A percentile compares a stretch with the other conserved stretches of the same genome.
phyloP scores from a whole-genome alignment of 2,113 vertebrate species.

The Grammomys surdaster region DNA sequence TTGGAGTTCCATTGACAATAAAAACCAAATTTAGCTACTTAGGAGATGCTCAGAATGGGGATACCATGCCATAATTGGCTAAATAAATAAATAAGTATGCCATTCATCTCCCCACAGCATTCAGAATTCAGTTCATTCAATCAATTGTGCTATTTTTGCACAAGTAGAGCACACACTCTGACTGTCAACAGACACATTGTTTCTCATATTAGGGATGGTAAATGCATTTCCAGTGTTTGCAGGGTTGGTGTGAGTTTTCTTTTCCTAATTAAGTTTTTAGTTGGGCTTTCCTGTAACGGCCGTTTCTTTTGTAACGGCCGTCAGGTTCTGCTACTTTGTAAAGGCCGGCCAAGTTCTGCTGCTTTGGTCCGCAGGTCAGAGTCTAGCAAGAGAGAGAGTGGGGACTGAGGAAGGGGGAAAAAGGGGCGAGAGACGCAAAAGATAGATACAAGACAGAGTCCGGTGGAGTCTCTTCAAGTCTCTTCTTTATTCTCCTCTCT shows the following conservation, averaged over 20 bases:
- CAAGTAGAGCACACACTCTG: slow-evolving; percentile 68
- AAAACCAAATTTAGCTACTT: not conserved
- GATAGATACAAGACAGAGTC: too few relatives aligned
- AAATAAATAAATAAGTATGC: slow-evolving; percentile 19
- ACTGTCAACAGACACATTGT: slow-evolving; percentile 67
- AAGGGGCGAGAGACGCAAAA: too few relatives aligned
- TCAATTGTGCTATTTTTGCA: slow-evolving; percentile 77
- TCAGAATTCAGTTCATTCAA: slow-evolving; percentile 85
- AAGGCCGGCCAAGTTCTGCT: too few relatives aligned
- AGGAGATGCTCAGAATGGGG: not conserved
- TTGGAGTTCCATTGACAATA: not conserved
- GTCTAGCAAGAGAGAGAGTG: too few relatives aligned
- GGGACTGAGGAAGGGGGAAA: too few relatives aligned
- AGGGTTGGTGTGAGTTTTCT: not conserved
- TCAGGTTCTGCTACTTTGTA: too few relatives aligned
- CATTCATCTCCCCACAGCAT: slow-evolving; percentile 79
- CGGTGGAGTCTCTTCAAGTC: too few relatives aligned
- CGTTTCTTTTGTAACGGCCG: too few relatives aligned
- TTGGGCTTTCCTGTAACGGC: not conserved
- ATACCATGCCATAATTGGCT: slow-evolving; percentile 64
- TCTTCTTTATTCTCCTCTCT: too few relatives aligned
- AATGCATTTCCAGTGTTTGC: slow-evolving; percentile 78
- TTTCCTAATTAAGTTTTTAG: slow-evolving; percentile 73
- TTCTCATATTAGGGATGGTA: slow-evolving; percentile 72
- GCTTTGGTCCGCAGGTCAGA: too few relatives aligned